A percentile compares a stretch with the other conserved stretches of the same genome.
phyloP scores from a whole-genome alignment of 2,797 vertebrate species.

The Crypturellus tataupa region DNA sequence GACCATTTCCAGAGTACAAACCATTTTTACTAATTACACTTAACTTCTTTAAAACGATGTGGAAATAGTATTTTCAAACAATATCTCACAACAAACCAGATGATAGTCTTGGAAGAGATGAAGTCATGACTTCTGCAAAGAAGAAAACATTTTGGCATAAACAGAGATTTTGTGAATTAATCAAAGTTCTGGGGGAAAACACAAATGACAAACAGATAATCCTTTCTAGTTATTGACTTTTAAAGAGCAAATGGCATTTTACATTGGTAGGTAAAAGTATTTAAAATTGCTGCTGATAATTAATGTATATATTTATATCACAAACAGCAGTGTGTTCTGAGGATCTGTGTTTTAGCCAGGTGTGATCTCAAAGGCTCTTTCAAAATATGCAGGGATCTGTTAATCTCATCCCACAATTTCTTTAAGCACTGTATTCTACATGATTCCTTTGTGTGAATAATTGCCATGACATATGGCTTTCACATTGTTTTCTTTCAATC shows the following conservation, averaged over 20 bases:
- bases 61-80: background rate
- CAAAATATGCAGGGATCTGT: background rate
- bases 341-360: background rate
- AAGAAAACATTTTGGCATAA: background rate
- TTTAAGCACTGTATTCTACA: background rate
- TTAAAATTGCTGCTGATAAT: background rate
- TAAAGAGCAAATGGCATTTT: background rate
- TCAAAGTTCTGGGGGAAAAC: background rate
- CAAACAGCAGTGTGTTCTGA: background rate
- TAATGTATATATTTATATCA: background rate
- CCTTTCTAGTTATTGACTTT: background rate
- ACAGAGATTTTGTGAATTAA: background rate
- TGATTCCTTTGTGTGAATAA: background rate
- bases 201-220: background rate
- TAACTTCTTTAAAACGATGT: background rate
- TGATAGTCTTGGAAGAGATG: background rate
- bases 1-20: background rate
- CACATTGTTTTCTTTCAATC: background rate
- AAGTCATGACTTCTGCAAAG: background rate
- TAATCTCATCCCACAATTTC: background rate
- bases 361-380: background rate
- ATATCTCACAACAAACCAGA: background rate
- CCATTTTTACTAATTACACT: background rate
- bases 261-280: background rate
- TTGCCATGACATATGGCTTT: background rate